Evolutionary conservation across 2,113 vertebrate species (phyloP), one percentile per base, ranked within the genome.

Genomic region (Bubo scandiacus): DNA sequence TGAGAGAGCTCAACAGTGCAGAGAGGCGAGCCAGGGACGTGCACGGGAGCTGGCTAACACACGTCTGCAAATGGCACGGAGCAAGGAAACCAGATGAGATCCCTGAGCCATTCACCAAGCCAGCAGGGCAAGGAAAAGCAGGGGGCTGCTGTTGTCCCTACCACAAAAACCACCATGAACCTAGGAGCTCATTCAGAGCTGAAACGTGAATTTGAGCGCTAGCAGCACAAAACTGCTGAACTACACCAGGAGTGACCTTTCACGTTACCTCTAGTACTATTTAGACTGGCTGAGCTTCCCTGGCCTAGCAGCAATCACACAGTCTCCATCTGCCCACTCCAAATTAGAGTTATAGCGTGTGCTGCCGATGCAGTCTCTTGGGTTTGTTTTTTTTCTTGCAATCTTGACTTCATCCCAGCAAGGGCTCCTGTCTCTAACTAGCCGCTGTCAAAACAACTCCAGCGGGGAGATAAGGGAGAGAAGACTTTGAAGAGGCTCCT

Each of bases 381-480:
- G 93, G 78, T 94, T 96, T 95, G 93, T 89, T 97, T 95, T 92
- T 91, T 63, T 83, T 59, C 88, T 91, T 79, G 77, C 88, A 78
- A 22, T 96, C 93, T 94, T 95, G 95, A 97, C 96, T 96, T 78
- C 90, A 91, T 87, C 95, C 94, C 94, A 96, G 92, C 94, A 78
- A 92, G 96, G 96, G 95, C 95, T 96, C 92, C 97, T 89, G 96
- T 96, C 97, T 98, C 97, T 97, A 97, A 98, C 97, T 97, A 96
- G 91, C 94, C 23, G 88, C 97, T 98, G 98, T 98, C 98, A 97
- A 97, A 96, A 97, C 96, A 98, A 97, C 98, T 97, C 91, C 86
- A 77, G 96, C 12, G n/a, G 94, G 94, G 92, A 97, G 98, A 99
- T 98, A 98, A 98, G 97, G 87, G 97, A 88, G 96, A 95, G 92